A percentile compares a stretch with the other conserved stretches of the same genome.
phyloP scores from a whole-genome alignment of 1,140 invertebrate species.

The Pseudomyrmex cubaensis region DNA sequence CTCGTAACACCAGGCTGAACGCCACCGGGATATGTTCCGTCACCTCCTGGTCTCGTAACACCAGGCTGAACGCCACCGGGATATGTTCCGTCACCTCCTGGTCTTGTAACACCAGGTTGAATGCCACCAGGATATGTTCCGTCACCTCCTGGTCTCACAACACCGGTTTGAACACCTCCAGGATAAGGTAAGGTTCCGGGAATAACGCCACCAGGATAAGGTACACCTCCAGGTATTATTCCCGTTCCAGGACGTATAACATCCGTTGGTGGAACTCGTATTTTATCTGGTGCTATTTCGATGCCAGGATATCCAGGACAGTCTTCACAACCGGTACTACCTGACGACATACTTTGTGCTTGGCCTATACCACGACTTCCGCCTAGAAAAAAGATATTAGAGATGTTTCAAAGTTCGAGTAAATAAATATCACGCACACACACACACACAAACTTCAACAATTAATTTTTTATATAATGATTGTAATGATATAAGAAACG shows the following conservation, averaged over 20 bases:
- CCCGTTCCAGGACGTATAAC: conserved; percentile 7
- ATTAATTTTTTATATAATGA: background rate
- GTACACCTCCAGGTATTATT: background rate
- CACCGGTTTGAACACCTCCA: conserved; percentile 55
- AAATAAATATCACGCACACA: too few species aligned
- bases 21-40: conserved; percentile 46
- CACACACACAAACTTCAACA: too few species aligned
- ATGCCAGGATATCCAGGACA: conserved; percentile 76
- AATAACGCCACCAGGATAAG: conserved; percentile 24
- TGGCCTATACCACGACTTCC: conserved; percentile 92
- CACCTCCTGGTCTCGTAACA: conserved; percentile 20
- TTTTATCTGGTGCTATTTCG: conserved; percentile 59
- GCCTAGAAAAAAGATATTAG: conserved; percentile 82
- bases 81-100: conserved; percentile 15
- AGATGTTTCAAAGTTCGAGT: background rate
- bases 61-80: conserved; percentile 57
- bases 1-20: background rate
- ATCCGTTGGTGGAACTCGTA: conserved; percentile 25
- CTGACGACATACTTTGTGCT: conserved; percentile 89
- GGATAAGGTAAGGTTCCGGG: conserved; percentile 59
- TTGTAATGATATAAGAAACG: background rate
- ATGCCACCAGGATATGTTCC: conserved; percentile 52
- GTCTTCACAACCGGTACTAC: conserved; percentile 81
- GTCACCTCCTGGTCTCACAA: conserved; percentile 32
- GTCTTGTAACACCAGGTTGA: conserved; percentile 45